Evolutionary conservation across 2,797 vertebrate species (phyloP).

Genomic region (Myiothlypis coronata): DNA sequence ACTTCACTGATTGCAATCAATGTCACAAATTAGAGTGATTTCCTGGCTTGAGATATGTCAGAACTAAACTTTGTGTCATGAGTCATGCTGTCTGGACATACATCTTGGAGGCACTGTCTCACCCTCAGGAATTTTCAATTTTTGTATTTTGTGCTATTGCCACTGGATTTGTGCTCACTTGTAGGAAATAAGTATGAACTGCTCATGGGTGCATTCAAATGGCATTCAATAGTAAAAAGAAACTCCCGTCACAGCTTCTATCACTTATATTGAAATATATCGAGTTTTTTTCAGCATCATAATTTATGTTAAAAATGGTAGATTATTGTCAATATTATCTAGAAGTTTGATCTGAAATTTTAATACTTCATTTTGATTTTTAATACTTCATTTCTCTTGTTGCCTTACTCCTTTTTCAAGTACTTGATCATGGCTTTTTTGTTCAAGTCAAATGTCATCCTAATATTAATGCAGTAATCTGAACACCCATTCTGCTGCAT

Average conservation of each 20-base stretch:
- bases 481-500: background rate
- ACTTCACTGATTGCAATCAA: slow-evolving; percentile 71
- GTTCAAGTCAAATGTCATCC: background rate
- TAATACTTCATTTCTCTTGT: background rate
- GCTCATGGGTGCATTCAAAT: background rate
- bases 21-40: slow-evolving; percentile 65
- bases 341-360: background rate
- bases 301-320: background rate
- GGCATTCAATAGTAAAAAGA: background rate
- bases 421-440: background rate
- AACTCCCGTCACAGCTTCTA: background rate
- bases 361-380: background rate
- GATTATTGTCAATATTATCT: background rate
- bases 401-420: background rate
- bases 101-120: background rate
- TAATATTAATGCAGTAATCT: background rate
- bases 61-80: background rate
- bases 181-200: background rate
- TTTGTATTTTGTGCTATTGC: background rate
- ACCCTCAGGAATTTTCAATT: background rate
- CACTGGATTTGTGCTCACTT: background rate
- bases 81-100: background rate
- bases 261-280: background rate
- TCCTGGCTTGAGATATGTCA: slow-evolving; percentile 35
- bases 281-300: background rate